These are phyloP conservation scores for Brachyalestes nurse DNA, from an alignment of 2,797 vertebrate genomes.

Conservation along the genomic window DNA sequence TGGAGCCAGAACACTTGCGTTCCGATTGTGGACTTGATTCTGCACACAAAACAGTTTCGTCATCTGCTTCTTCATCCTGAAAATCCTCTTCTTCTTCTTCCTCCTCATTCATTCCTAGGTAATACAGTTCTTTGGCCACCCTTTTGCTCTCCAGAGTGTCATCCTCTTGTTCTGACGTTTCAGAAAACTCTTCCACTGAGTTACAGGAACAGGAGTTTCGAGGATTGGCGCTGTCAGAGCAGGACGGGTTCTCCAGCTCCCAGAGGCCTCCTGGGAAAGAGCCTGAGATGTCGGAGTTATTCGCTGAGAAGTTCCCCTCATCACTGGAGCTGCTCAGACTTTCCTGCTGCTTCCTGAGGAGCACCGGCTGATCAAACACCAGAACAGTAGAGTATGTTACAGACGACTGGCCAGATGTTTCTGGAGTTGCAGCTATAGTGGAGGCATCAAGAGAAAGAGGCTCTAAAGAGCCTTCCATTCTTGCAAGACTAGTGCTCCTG, in stretches of 20 bases:
- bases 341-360: conserved; percentile 61
- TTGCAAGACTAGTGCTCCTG: conserved; percentile 26
- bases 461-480: conserved; percentile 31
- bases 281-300: conserved; percentile 78
- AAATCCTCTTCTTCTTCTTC: conserved; percentile 63
- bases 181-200: conserved; percentile 86
- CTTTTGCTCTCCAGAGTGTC: conserved; percentile 60
- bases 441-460: conserved; percentile 37
- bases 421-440: conserved; percentile 48
- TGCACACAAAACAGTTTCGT: conserved; percentile 59
- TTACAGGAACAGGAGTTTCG: conserved; percentile 74
- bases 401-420: conserved; percentile 67
- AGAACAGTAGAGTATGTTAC: conserved; percentile 84
- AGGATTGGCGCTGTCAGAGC: conserved; percentile 67
- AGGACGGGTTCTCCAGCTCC: conserved; percentile 72
- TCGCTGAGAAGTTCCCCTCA: conserved; percentile 76
- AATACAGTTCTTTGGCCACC: conserved; percentile 74
- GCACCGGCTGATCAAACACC: conserved; percentile 55
- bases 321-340: conserved; percentile 73
- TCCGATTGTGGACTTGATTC: conserved; percentile 67
- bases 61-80: conserved; percentile 52
- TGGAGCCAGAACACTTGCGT: conserved; percentile 48
- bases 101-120: conserved; percentile 77
- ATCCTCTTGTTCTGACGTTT: conserved; percentile 78
- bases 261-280: conserved; percentile 76